These are phyloP conservation scores for Vidua chalybeata DNA, from an alignment of 2,113 vertebrate genomes.

Conservation along the genomic window DNA sequence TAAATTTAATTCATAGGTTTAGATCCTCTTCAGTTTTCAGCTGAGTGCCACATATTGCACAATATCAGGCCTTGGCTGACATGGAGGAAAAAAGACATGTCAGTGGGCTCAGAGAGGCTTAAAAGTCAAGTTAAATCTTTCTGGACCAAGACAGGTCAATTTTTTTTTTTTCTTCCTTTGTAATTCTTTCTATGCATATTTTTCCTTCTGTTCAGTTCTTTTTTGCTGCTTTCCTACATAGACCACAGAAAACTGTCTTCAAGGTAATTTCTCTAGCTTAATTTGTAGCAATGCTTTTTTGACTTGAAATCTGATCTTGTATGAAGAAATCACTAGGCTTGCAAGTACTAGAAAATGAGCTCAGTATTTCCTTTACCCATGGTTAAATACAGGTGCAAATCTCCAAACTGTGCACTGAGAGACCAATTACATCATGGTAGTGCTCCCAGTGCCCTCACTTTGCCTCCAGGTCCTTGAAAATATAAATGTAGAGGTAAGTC, in stretches of 20 bases:
- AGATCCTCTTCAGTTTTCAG: neutral
- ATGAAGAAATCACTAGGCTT: neutral
- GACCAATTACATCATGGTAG: neutral
- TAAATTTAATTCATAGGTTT: neutral
- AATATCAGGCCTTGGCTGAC: neutral
- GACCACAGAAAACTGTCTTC: neutral
- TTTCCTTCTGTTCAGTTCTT: neutral
- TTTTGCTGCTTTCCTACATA: neutral
- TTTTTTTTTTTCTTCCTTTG: neutral
- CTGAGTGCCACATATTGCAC: neutral
- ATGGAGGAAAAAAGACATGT: neutral
- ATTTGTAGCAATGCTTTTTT: neutral
- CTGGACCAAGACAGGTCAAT: neutral
- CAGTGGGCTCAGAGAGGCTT: neutral
- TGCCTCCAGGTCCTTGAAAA: neutral
- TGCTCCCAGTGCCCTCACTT: neutral
- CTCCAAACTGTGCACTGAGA: neutral
- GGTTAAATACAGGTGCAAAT: neutral
- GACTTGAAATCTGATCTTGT: neutral
- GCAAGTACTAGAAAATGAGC: neutral
- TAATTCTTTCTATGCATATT: neutral
- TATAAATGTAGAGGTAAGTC: neutral
- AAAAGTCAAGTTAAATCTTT: neutral
- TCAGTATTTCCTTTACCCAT: neutral
- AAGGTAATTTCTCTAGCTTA: neutral